Evolutionary conservation across 2,113 vertebrate species (phyloP).

Genomic region (Oxygymnocypris stewartii): DNA sequence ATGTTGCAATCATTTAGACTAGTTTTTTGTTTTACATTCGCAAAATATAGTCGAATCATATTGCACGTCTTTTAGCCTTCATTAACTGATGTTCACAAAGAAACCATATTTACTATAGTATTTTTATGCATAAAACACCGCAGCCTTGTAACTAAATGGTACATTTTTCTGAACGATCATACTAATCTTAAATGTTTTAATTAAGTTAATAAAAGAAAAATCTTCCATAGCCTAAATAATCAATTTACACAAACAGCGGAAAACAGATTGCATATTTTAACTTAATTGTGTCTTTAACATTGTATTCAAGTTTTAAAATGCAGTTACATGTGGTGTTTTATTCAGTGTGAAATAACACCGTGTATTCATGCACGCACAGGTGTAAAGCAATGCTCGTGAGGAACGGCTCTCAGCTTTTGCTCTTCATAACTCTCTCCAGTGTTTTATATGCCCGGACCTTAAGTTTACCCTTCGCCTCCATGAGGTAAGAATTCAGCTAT

Average conservation of each 20-base stretch:
- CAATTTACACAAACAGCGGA: neutral
- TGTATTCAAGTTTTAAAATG: neutral
- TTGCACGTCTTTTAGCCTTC: neutral
- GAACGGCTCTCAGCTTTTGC: slow-evolving; percentile 81
- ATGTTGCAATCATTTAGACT: neutral
- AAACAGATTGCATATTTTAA: neutral
- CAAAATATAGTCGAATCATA: neutral
- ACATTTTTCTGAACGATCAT: neutral
- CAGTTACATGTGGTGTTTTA: neutral
- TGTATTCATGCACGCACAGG: slow-evolving; percentile 56
- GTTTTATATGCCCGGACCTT: slow-evolving; percentile 79
- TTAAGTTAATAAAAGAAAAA: neutral
- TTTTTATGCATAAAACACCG: neutral
- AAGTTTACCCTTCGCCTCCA: slow-evolving; percentile 80
- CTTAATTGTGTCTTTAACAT: neutral
- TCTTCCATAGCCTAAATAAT: neutral
- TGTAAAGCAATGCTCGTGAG: slow-evolving; percentile 83
- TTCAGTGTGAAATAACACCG: neutral
- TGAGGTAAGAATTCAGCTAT: slow-evolving; percentile 76
- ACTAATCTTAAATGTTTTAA: neutral
- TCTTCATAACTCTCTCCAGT: slow-evolving; percentile 80
- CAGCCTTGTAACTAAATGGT: too few species aligned
- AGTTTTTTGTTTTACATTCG: neutral
- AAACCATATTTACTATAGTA: neutral
- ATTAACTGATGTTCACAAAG: neutral